These are phyloP conservation scores for Thaleichthys pacificus DNA, from an alignment of 2,797 vertebrate species.

Conservation along the genomic window DNA sequence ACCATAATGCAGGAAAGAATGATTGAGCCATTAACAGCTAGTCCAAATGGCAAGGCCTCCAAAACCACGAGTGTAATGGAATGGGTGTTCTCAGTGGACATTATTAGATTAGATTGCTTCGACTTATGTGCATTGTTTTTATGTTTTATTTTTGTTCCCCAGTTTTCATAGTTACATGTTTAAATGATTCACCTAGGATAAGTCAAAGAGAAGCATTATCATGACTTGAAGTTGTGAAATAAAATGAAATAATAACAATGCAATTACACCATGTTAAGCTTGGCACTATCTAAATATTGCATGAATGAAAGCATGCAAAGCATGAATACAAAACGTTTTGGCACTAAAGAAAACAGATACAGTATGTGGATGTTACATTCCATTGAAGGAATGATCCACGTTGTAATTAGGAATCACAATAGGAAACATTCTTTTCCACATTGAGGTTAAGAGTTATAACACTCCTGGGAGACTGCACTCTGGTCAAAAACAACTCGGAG, in stretches of 20 bases:
- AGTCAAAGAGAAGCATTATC: neutral
- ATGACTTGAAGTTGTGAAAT: neutral
- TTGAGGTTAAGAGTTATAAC: slow-evolving; percentile 73
- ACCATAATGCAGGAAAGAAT: slow-evolving; percentile 26
- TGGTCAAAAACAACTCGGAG: slow-evolving; percentile 72
- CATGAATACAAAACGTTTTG: neutral
- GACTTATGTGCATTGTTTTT: too few relatives aligned
- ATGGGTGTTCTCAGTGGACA: neutral
- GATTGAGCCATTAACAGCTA: slow-evolving; percentile 12
- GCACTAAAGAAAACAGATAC: slow-evolving; percentile 33
- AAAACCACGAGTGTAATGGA: neutral
- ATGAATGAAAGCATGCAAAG: too few relatives aligned
- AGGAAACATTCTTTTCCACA: slow-evolving; percentile 77
- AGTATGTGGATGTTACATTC: slow-evolving; percentile 61
- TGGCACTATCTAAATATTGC: too few relatives aligned
- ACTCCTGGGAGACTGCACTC: slow-evolving; percentile 70
- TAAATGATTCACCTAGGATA: too few relatives aligned
- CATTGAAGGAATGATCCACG: slow-evolving; percentile 77
- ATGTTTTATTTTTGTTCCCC: too few relatives aligned
- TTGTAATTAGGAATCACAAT: slow-evolving; percentile 83
- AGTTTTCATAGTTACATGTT: too few relatives aligned
- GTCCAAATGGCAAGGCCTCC: neutral
- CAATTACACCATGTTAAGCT: too few relatives aligned
- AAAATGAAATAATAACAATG: too few relatives aligned
- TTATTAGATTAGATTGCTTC: neutral